Conservation (phyloP, 2,888 invertebrate genomes). For the Tetragonula carbonaria region DNA sequence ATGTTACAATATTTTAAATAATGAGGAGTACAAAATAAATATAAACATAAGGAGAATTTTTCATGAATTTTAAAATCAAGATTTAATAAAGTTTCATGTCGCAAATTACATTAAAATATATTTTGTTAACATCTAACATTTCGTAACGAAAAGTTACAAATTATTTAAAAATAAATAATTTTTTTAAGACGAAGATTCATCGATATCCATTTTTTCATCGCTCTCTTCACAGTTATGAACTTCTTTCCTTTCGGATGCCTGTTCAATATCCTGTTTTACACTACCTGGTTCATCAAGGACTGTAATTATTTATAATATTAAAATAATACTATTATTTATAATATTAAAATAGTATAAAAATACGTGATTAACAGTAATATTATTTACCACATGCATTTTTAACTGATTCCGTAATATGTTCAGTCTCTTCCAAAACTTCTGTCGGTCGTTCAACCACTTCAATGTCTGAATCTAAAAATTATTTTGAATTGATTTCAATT, state of each 20-base stretch:
- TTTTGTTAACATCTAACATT: slow-evolving; percentile 21
- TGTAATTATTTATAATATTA: not conserved
- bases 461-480: slow-evolving; percentile 80
- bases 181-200: slow-evolving; percentile 43
- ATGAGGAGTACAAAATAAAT: not conserved
- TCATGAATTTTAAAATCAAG: not conserved
- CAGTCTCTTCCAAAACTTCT: slow-evolving; percentile 70
- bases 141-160: not conserved
- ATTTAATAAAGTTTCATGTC: slow-evolving; percentile 29
- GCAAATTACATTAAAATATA: slow-evolving; percentile 9
- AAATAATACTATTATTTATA: not conserved
- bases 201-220: slow-evolving; percentile 62
- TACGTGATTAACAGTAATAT: not conserved
- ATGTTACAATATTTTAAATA: not conserved
- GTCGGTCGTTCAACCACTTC: slow-evolving; percentile 81
- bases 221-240: slow-evolving; percentile 16
- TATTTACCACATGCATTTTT: slow-evolving; percentile 40
- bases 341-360: no score
- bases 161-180: not conserved
- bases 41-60: not conserved
- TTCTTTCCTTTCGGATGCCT: slow-evolving; percentile 17
- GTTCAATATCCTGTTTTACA: not conserved
- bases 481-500: slow-evolving; percentile 6
- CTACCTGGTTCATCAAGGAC: slow-evolving; percentile 13
- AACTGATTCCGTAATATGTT: slow-evolving; percentile 39